phyloP scores from a whole-genome alignment of 2,888 invertebrate genomes.

The Homarus gammarus region DNA sequence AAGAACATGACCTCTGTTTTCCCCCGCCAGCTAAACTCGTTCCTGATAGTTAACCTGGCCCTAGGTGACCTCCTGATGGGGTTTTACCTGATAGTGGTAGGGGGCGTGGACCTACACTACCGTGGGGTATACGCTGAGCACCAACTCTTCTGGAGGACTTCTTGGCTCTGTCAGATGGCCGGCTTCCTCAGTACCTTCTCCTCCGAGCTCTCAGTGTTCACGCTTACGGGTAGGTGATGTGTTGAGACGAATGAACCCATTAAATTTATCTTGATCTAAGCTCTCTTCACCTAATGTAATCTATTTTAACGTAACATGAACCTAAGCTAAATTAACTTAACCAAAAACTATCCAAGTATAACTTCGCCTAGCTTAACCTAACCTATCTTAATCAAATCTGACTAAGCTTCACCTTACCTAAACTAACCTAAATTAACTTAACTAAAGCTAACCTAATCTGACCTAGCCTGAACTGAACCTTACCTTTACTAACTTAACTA shows the following conservation, averaged over 20 bases:
- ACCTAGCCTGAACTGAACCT: too few species aligned
- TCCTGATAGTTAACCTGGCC: slow-evolving; percentile 79
- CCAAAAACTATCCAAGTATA: too few species aligned
- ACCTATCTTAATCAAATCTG: too few species aligned
- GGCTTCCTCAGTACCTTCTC: slow-evolving; percentile 80
- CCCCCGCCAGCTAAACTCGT: slow-evolving; percentile 80
- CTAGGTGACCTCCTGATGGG: slow-evolving; percentile 80
- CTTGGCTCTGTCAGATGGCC: slow-evolving; percentile 78
- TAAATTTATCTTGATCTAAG: not conserved
- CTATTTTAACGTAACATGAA: too few species aligned
- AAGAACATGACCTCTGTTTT: not conserved
- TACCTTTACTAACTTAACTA: too few species aligned
- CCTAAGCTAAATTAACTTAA: too few species aligned
- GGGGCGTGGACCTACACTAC: slow-evolving; percentile 79
- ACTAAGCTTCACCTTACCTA: too few species aligned
- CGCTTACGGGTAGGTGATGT: slow-evolving; percentile 78
- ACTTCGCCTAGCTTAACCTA: too few species aligned
- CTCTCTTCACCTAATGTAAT: not conserved
- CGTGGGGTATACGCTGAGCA: slow-evolving; percentile 80
- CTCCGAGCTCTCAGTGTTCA: slow-evolving; percentile 79
- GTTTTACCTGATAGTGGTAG: slow-evolving; percentile 79
- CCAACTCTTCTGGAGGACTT: slow-evolving; percentile 78
- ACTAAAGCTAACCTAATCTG: too few species aligned
- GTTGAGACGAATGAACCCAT: not conserved
- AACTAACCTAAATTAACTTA: too few species aligned